Base-by-base conservation (phyloP, 2,113 vertebrate species). In the Spheniscus mendiculus region DNA sequence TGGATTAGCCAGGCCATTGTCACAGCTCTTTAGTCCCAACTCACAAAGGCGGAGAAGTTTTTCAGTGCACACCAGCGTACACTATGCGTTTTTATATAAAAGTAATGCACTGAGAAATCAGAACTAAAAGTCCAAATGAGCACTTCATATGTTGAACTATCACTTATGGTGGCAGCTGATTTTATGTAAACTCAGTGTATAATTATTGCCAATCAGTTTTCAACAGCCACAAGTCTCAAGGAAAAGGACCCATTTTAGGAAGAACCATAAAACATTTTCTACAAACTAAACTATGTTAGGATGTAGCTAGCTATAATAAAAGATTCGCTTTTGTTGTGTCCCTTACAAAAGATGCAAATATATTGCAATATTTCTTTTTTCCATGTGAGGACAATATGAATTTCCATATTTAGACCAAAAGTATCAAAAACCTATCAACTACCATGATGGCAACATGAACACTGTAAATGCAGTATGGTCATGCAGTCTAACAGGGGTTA, bases 91-190 rank as follows among this genome's bases (percentile, higher is more conserved):
- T 22, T n/a, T 66, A 20, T 4, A 20, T 71, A 71, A 81, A 89
- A 89, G 14, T 6, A 77, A 89, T 40, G 15, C 8, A 56, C 23
- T 30, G 29, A 63, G 40, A 77, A 83, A 81, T 23, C n/a, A 81
- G 23, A 77, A 65, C 7, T 67, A 12, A 5, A 49, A 87, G n/a
- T 52, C 40, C 27, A 82, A 74, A 62, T 29, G 44, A 91, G 22
- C 5, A 42, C 26, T 78, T 93, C 9, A 5, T 45, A 26, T 22
- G 11, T 45, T 89, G 19, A 90, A 42, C 20, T 67, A 10, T 50
- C 1, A 0, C 6, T 55, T 81, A 74, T 0, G 0, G 34, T 36
- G 40, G 16, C 27, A 76, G 42, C 12, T 47, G 52, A 77, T 89
- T 90, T 92, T 55, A 45, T 14, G 10, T 34, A 80, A 59, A 76